phyloP scores from a whole-genome alignment of 2,113 vertebrate species.

The Chloroceryle aenea region DNA sequence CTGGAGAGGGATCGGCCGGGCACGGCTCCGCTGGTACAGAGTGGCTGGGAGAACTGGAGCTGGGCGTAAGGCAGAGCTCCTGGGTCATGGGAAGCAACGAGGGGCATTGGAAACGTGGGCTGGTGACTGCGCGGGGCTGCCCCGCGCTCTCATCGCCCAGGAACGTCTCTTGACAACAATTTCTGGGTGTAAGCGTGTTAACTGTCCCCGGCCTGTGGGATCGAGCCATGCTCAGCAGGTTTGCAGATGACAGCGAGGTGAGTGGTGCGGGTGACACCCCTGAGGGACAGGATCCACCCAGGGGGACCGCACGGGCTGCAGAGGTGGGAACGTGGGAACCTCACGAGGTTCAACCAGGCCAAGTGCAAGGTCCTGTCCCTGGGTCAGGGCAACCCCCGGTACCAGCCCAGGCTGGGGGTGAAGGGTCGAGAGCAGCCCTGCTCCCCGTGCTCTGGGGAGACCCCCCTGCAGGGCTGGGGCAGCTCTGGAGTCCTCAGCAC shows the following conservation, averaged over 20 bases:
- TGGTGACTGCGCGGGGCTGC: fast-evolving
- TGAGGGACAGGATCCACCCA: background rate
- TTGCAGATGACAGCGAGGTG: background rate
- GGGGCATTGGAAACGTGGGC: background rate
- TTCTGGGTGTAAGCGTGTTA: fast-evolving
- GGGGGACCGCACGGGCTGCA: background rate
- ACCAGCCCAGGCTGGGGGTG: no score
- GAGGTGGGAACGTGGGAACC: background rate
- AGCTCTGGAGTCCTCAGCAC: no score
- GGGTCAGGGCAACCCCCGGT: no score
- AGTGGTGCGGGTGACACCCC: background rate
- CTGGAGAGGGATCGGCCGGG: background rate
- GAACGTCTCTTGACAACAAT: background rate
- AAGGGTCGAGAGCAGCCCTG: no score
- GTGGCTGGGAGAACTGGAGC: background rate
- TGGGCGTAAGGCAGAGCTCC: background rate
- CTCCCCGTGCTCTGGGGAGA: no score
- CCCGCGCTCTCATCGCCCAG: background rate
- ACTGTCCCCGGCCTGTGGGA: background rate
- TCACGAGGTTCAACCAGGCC: background rate
- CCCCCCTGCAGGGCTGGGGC: no score
- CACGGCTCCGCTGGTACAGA: background rate
- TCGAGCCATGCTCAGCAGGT: background rate
- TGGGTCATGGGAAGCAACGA: background rate
- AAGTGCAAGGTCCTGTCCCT: background rate